These are phyloP conservation scores for Lepidocolaptes lacrymiger DNA, from an alignment of 2,797 vertebrate genomes.

Conservation along the genomic window DNA sequence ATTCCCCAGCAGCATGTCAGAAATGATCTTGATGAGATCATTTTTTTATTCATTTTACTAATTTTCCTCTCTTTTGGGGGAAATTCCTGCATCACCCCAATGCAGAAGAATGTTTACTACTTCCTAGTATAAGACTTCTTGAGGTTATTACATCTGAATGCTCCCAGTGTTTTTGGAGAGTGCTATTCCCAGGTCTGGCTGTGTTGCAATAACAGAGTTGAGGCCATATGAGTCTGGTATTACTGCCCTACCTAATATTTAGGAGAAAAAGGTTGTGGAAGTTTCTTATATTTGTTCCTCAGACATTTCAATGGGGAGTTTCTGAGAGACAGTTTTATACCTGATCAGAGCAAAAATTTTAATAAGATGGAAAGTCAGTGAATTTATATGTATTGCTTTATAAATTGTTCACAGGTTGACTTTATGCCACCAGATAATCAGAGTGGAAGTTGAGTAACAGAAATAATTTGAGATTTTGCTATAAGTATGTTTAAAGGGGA, in stretches of 20 bases:
- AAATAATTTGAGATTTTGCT: not conserved
- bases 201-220: not conserved
- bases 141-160: not conserved
- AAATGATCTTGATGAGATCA: not conserved
- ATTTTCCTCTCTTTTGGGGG: not conserved
- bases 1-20: not conserved
- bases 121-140: not conserved
- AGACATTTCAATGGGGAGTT: not conserved
- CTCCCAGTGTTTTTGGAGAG: not conserved
- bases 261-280: not conserved
- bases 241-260: not conserved
- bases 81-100: not conserved
- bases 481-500: not conserved
- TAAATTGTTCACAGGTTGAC: not conserved
- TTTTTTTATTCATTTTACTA: not conserved
- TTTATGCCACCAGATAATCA: not conserved
- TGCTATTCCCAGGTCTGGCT: not conserved
- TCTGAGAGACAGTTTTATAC: not conserved
- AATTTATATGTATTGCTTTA: not conserved
- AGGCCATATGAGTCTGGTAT: not conserved
- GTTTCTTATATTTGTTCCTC: not conserved
- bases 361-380: not conserved
- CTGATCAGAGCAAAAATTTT: not conserved
- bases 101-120: not conserved
- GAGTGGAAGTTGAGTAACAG: not conserved